Percentiles rank a stretch among this genome's conserved stretches.
phyloP scores from a whole-genome alignment of 2,888 invertebrate species.

The Rutpela maculata region DNA sequence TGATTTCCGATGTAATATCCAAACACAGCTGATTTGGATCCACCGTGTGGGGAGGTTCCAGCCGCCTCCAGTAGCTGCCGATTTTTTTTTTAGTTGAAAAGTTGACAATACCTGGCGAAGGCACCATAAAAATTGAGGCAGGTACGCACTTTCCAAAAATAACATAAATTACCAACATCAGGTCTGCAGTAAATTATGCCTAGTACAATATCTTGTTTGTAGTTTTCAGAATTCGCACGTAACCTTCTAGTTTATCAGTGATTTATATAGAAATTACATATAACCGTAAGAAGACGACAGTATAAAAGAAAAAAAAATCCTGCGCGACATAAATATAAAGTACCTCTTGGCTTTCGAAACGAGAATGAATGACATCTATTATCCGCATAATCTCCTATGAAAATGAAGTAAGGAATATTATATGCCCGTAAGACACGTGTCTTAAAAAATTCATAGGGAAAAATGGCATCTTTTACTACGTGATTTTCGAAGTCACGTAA shows the following conservation, averaged over 20 bases:
- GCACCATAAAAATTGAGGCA: too few relatives aligned
- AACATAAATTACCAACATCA: too few relatives aligned
- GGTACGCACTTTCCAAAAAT: too few relatives aligned
- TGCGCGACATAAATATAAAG: constrained; percentile 5
- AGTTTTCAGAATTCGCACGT: background rate
- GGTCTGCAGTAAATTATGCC: too few relatives aligned
- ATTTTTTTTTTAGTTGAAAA: too few relatives aligned
- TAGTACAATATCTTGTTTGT: background rate
- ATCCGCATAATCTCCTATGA: constrained; percentile 35
- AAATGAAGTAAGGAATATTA: constrained; percentile 17
- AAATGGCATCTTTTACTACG: constrained; percentile 45
- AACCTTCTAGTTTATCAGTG: background rate
- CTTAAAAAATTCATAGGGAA: constrained; percentile 40
- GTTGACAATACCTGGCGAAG: too few relatives aligned
- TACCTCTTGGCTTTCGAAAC: background rate
- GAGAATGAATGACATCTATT: constrained; percentile 14
- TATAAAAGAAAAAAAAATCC: background rate
- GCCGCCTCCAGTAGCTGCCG: too few relatives aligned
- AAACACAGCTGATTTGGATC: too few relatives aligned
- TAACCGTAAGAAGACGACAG: too few relatives aligned
- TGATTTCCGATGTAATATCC: too few relatives aligned
- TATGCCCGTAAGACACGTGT: background rate
- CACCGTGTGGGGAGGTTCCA: too few relatives aligned
- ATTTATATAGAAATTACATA: background rate
- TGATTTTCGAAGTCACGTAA: constrained; percentile 44